Evolutionary conservation across 2,888 invertebrate genomes (phyloP), one percentile per base, ranked within the genome.

Genomic region (Drosophila cognata): DNA sequence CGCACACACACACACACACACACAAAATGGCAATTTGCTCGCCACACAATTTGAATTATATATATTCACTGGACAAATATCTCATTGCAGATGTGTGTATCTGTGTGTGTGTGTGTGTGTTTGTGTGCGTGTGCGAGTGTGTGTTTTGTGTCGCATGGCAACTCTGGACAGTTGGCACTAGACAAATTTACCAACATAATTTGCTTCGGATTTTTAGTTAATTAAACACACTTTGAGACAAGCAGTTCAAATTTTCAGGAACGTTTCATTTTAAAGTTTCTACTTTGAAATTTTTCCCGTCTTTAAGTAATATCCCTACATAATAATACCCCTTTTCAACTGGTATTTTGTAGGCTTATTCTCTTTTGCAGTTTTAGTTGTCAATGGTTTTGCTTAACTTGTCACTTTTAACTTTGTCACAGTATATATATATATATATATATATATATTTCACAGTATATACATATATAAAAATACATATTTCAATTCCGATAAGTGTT

Each of bases 1-100:
- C 36, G 48, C 41, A 31, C 46, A 48, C 48, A 50, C 43, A 46
- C 56, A 57, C 31, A 35, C 38, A 52, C 41, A 28, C 21, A 8
- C 11, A 11, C 5, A 35, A 62, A n/a, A 18, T 57, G 57, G 56
- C 61, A 62, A 33, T 16, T 58, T 61, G 57, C 57, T 43, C 50
- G 41, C 48, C 71, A 71, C 48, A 76, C 50, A 71, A 60, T 65
- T 75, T 75, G 43, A 61, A 76, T 66, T 71, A 13, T 8, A 71
- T 35, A 65, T 65, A 58, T 61, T 28, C 21, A n/a, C 43, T 48
- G 18, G 10, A 35, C 36, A 62, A 58, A 53, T 69, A 58, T 55
- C 29, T 33, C 38, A 68, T 31, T 28, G 8, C 25, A 18, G 11
- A 7, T 35, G 35, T 13, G 5, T 41, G 7, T 18, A 10, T 53